Evolutionary conservation across 2,888 invertebrate species (phyloP), one percentile per base, ranked within the genome.

Genomic region (Phymatocera aterrima): DNA sequence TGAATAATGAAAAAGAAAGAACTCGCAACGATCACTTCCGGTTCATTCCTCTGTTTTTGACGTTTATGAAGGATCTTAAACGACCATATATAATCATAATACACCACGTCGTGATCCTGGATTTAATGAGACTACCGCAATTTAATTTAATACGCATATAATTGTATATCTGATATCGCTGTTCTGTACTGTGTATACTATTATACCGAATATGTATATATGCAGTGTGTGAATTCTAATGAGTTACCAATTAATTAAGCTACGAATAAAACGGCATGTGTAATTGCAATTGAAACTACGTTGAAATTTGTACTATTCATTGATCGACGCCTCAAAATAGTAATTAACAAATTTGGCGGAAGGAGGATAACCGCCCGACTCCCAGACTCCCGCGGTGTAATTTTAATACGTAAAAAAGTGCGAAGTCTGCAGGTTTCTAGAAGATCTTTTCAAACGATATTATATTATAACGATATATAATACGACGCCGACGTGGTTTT

Each of bases 271-370:
- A 60, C 34, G 60, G 60, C 60, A 51, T 79, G 74, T 74, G 46
- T 79, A 64, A 64, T 75, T 31, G 24, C 64, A 74, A 40, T 72
- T 48, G 54, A 75, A n/a, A n/a, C n/a, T 68, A 46, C 48, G 74
- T 64, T 40, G 8, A 64, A 43, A 78, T 43, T 37, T 79, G 57
- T 48, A 46, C 77, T 18, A 37, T 80, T 80, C 78, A 81, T 80
- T 79, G 79, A 81, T 81, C 79, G 3, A 24, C 21, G 8, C 10
- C 8, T 54, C n/a, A 31, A n/a, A n/a, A n/a, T n/a, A n/a, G n/a
- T n/a, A n/a, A n/a, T n/a, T n/a, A n/a, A n/a, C n/a, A n/a, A n/a
- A n/a, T n/a, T n/a, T n/a, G n/a, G n/a, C n/a, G n/a, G n/a, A n/a
- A n/a, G n/a, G n/a, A n/a, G n/a, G n/a, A n/a, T n/a, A n/a, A n/a